Conservation (phyloP, 2,113 vertebrate genomes). For the Choloepus hoffmanni region DNA sequence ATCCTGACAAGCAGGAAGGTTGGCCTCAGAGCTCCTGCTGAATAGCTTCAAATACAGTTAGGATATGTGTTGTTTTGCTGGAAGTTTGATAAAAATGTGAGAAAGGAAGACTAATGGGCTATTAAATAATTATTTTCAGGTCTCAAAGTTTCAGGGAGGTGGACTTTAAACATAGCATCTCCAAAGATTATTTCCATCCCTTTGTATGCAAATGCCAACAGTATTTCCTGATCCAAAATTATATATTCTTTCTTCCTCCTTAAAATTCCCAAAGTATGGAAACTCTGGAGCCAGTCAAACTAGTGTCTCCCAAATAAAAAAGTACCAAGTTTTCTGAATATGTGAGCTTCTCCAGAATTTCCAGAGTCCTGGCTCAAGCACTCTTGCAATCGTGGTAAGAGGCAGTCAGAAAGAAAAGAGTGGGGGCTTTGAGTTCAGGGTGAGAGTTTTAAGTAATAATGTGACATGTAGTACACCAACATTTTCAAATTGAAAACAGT, state of each 20-base stretch:
- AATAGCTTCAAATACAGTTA: background rate
- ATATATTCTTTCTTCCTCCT: background rate
- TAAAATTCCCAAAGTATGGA: slow-evolving; percentile 52
- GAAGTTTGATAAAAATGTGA: background rate
- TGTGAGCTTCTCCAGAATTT: background rate
- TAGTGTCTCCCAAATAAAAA: slow-evolving; percentile 38
- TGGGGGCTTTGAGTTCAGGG: background rate
- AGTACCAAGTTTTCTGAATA: background rate
- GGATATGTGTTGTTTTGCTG: background rate
- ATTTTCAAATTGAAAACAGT: background rate
- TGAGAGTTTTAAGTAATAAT: background rate
- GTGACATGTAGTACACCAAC: background rate
- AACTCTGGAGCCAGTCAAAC: slow-evolving; percentile 3
- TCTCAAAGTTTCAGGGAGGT: slow-evolving; percentile 28
- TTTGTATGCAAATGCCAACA: slow-evolving; percentile 1
- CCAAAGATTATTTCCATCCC: background rate
- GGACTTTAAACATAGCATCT: background rate
- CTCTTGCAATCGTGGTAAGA: background rate
- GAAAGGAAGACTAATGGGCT: background rate
- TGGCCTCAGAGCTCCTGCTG: background rate
- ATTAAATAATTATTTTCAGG: slow-evolving; percentile 39
- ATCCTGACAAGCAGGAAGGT: background rate
- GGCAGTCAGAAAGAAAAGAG: background rate
- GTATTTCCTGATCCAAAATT: slow-evolving; percentile 10
- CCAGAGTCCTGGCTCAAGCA: slow-evolving; percentile 15